These are phyloP conservation scores for Percopsis transmontana DNA, from an alignment of 2,113 vertebrate genomes.

Conservation along the genomic window DNA sequence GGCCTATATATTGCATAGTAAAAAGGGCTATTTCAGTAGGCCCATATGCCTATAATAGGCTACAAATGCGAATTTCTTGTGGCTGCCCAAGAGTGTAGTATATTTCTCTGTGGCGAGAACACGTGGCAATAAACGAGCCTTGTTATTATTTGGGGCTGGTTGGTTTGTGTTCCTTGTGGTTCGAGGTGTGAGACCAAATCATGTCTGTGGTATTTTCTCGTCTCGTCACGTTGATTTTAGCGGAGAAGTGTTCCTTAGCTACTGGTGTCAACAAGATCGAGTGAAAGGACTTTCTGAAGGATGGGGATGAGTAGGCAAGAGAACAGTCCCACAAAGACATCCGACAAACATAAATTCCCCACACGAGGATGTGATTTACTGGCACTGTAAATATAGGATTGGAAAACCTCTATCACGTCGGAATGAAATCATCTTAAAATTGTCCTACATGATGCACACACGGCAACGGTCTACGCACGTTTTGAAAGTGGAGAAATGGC, in stretches of 20 bases:
- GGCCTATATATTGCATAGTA: no score
- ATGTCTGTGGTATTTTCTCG: constrained; percentile 43
- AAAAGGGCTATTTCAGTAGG: no score
- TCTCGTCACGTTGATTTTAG: constrained; percentile 48
- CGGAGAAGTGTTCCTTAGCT: constrained; percentile 46
- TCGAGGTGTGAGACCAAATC: constrained; percentile 17
- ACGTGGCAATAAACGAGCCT: no score
- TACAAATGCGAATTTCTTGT: no score
- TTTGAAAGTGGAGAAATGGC: constrained; percentile 2
- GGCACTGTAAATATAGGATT: constrained; percentile 5
- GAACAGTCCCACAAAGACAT: constrained; percentile 30
- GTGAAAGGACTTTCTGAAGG: constrained; percentile 23
- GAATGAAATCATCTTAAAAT: background rate
- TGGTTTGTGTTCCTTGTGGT: constrained; percentile 19
- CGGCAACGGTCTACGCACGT: background rate
- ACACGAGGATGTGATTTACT: background rate
- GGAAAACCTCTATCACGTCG: background rate
- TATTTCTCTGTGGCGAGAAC: no score
- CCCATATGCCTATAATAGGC: no score
- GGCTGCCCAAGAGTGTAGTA: no score
- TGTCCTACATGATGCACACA: background rate
- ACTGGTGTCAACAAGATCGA: constrained; percentile 35
- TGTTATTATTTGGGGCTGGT: background rate
- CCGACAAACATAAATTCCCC: background rate
- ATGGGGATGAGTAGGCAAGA: constrained; percentile 9